Conservation (phyloP, 2,113 vertebrate species). For the Macrotis lagotis region DNA sequence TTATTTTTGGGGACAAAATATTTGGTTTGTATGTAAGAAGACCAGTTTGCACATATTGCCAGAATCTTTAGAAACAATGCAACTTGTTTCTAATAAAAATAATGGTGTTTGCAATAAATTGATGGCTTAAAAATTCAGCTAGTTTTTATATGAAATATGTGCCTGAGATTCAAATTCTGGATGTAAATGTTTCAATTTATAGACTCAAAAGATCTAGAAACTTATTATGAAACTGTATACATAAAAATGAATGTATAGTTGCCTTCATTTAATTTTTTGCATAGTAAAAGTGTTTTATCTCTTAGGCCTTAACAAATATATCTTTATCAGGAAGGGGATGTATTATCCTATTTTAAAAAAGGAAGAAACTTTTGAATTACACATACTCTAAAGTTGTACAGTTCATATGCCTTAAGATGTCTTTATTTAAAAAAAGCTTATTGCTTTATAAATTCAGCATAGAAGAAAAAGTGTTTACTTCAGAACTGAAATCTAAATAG, state of each 20-base stretch:
- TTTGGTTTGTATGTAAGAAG: constrained; percentile 96
- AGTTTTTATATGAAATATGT: constrained; percentile 13
- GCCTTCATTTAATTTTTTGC: not conserved
- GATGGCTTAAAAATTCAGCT: not conserved
- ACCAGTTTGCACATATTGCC: constrained; percentile 85
- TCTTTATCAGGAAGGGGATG: constrained; percentile 25
- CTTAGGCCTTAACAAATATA: constrained; percentile 18
- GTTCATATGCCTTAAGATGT: not conserved
- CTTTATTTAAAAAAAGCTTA: not conserved
- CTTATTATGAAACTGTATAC: not conserved
- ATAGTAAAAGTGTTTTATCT: constrained; percentile 3
- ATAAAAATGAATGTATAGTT: constrained; percentile 31
- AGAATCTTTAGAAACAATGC: constrained; percentile 66
- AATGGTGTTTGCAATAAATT: constrained; percentile 74
- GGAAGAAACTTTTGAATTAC: not conserved
- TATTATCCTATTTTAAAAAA: not conserved
- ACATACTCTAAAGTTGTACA: not conserved
- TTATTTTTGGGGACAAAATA: constrained; percentile 93
- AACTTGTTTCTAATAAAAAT: too few relatives aligned
- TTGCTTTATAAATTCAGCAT: not conserved
- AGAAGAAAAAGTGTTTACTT: not conserved
- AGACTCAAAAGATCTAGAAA: not conserved
- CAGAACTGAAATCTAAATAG: constrained; percentile 14
- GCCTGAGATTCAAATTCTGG: constrained; percentile 39
- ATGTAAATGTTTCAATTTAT: constrained; percentile 23